Evolutionary conservation across 2,797 vertebrate genomes (phyloP).

Genomic region (Thripadectes ignobilis): DNA sequence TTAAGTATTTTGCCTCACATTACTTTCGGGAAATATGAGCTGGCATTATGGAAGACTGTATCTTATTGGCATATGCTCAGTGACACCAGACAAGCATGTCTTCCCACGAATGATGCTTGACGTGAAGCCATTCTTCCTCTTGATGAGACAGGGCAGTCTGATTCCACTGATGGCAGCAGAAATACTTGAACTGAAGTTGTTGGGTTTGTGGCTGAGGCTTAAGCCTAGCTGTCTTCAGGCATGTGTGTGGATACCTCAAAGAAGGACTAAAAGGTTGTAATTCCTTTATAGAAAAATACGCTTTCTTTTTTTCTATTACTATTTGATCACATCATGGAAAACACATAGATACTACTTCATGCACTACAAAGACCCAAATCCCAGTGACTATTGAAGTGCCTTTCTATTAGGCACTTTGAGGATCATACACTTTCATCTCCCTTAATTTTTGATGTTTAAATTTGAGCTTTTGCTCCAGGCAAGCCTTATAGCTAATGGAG

Average conservation of each 20-base stretch:
- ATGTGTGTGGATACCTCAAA: background rate
- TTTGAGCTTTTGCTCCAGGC: constrained; percentile 39
- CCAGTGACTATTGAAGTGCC: background rate
- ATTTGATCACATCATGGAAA: constrained; percentile 24
- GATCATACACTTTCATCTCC: constrained; percentile 41
- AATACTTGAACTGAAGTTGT: background rate
- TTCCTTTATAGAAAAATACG: background rate
- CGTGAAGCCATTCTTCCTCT: background rate
- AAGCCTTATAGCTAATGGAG: constrained; percentile 44
- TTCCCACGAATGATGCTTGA: background rate
- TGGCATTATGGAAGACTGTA: background rate
- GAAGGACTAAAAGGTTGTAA: background rate
- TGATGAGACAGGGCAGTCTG: background rate
- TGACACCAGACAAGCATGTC: background rate
- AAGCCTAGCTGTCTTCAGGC: background rate
- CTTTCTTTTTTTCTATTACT: background rate
- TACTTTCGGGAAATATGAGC: background rate
- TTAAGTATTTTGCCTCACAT: background rate
- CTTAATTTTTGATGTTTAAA: constrained; percentile 50
- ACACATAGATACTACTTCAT: background rate
- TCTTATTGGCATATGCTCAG: background rate
- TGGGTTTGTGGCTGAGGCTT: background rate
- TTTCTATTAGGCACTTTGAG: constrained; percentile 33
- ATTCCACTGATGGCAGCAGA: background rate
- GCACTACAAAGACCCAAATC: constrained; percentile 17